Conservation (phyloP, 2,888 invertebrate genomes). For the Scaptomyza polygonia region DNA sequence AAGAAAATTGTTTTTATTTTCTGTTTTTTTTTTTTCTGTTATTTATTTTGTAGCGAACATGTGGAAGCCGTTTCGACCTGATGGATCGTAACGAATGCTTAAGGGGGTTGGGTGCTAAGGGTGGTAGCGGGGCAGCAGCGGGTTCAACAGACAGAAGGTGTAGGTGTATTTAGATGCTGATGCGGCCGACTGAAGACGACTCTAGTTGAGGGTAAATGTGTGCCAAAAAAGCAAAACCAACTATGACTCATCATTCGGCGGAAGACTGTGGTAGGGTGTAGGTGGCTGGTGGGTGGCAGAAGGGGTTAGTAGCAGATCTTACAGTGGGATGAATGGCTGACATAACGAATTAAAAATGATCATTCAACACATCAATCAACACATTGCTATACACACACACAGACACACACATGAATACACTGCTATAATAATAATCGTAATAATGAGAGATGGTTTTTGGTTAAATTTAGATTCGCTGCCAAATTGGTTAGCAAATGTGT, state of each 20-base stretch:
- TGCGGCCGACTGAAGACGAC: slow-evolving; percentile 66
- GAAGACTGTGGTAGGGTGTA: background rate
- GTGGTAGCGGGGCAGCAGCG: background rate
- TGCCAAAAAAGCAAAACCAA: slow-evolving; percentile 70
- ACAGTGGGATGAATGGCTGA: slow-evolving; percentile 37
- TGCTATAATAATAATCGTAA: slow-evolving; percentile 24
- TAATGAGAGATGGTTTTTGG: slow-evolving; percentile 32
- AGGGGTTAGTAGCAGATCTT: background rate
- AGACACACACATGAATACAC: slow-evolving; percentile 4
- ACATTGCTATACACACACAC: slow-evolving; percentile 40
- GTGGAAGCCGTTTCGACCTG: slow-evolving; percentile 35
- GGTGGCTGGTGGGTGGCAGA: background rate
- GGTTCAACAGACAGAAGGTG: slow-evolving; percentile 25
- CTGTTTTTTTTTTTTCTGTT: too few species aligned
- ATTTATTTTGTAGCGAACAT: slow-evolving; percentile 30
- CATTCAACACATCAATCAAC: slow-evolving; percentile 78
- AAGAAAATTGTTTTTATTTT: slow-evolving; percentile 8
- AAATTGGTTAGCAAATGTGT: slow-evolving; percentile 49
- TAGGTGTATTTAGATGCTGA: slow-evolving; percentile 52
- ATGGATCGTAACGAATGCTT: slow-evolving; percentile 13
- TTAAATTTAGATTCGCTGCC: slow-evolving; percentile 47
- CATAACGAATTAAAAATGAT: slow-evolving; percentile 72
- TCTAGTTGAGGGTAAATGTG: slow-evolving; percentile 60
- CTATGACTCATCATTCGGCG: slow-evolving; percentile 59
- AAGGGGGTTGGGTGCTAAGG: background rate